Evolutionary conservation across 2,888 invertebrate species (phyloP), one percentile per base, ranked within the genome.

Genomic region (Blastobasis lacticolella): DNA sequence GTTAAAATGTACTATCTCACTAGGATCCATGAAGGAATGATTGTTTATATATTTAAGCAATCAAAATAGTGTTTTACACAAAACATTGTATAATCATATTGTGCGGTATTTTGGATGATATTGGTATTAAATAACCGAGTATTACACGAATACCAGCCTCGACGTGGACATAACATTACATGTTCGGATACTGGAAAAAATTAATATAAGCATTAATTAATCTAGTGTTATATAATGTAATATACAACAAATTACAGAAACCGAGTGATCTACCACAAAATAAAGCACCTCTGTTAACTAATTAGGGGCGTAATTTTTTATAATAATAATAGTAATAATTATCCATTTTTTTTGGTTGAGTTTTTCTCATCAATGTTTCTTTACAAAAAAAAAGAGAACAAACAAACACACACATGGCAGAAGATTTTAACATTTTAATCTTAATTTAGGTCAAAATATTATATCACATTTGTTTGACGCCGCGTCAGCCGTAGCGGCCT

Each of bases 401-500:
- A 66, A 78, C 5, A 42, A 69, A 75, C 73, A 76, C 81, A 80
- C 81, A 78, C 76, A 73, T 73, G 78, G 81, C 78, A 66, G 73
- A 78, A 62, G 73, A 72, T 71, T 72, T 76, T 69, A 64, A 78
- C 81, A 78, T 81, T 78, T 83, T 84, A 75, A 57, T 73, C 78
- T 81, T 83, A 83, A 81, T 73, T 76, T 79, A 77, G 80, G 74
- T 71, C 77, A 75, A 74, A 74, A 69, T 62, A 73, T 69, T 70
- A 69, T 78, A 79, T 79, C 81, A 79, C 78, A 80, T 66, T 68
- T 61, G 69, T 71, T 66, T 59, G 63, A 63, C 63, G 63, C 61
- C 61, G 57, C 59, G 49, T 56, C 63, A 65, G 8, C 10, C 42
- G 42, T 23, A 23, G 23, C 23, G 23, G 23, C 23, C 23, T 23